These are phyloP conservation scores for Synanceia verrucosa DNA, from an alignment of 2,797 vertebrate genomes.

Conservation along the genomic window DNA sequence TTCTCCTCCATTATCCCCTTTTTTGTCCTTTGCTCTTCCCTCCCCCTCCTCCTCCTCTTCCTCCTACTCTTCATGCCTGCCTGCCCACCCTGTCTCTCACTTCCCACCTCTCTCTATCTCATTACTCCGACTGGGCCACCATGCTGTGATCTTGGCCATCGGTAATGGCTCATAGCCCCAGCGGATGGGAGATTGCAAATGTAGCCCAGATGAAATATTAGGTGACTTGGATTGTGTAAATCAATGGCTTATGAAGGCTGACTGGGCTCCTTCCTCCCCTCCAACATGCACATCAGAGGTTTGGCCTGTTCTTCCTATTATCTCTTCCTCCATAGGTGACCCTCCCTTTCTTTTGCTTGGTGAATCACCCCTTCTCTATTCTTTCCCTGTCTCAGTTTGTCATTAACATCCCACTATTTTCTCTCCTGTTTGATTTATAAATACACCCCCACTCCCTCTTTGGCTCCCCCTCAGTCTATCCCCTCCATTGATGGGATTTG, in stretches of 20 bases:
- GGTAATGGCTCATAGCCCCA: slow-evolving; percentile 78
- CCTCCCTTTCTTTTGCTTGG: slow-evolving; percentile 53
- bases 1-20: slow-evolving; percentile 71
- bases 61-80: slow-evolving; percentile 36
- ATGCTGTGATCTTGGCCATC: slow-evolving; percentile 74
- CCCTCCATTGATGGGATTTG: slow-evolving; percentile 49
- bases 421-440: slow-evolving; percentile 36
- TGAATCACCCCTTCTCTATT: slow-evolving; percentile 56
- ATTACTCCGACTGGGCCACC: slow-evolving; percentile 74
- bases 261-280: slow-evolving; percentile 55
- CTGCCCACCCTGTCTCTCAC: slow-evolving; percentile 63
- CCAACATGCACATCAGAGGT: slow-evolving; percentile 48
- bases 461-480: background rate
- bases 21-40: slow-evolving; percentile 61
- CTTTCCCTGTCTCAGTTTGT: slow-evolving; percentile 44
- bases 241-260: slow-evolving; percentile 79
- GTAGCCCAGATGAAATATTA: slow-evolving; percentile 79
- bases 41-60: slow-evolving; percentile 20
- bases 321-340: slow-evolving; percentile 44
- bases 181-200: slow-evolving; percentile 73
- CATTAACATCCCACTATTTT: slow-evolving; percentile 54
- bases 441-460: slow-evolving; percentile 10
- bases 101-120: slow-evolving; percentile 74
- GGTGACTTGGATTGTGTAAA: slow-evolving; percentile 76
- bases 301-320: slow-evolving; percentile 52